Base-by-base conservation (phyloP, 1,140 invertebrate species). In the Leptopilina boulardi region DNA sequence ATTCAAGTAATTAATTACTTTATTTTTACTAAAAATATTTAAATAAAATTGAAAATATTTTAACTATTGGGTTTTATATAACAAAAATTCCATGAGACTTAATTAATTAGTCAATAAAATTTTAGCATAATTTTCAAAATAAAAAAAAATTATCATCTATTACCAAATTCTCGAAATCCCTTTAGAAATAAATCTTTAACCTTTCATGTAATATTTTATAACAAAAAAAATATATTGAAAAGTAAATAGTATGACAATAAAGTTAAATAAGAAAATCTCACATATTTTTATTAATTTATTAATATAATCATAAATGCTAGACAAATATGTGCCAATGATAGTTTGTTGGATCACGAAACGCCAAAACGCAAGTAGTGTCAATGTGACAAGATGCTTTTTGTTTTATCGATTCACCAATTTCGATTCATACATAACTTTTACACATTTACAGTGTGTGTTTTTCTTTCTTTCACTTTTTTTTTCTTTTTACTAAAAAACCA, bases 251-350 rank as follows among this genome's bases (percentile, higher is more conserved):
- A 8, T 54, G 18, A 21, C 18, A 9, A 21, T 13, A 13, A 13
- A 21, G 21, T 30, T 0, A 76, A 77, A 21, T 38, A 30, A 77
- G 21, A 44, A 44, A 23, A 30, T 10, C 6, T 71, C 72, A 15
- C 59, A 23, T 75, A 73, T 79, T 80, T 80, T 89, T 84, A 86
- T 86, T 87, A 85, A 79, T 89, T 87, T 87, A 87, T 89, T 88
- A 85, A 86, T 87, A 86, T 84, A 85, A 86, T 81, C 84, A 86
- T 88, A 87, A 89, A 89, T 87, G 82, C 86, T 89, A 88, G 87
- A 90, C 86, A 88, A 88, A 89, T 86, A 88, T 86, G 88, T 90
- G 89, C 86, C 86, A 88, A 87, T 82, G 84, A 89, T 82, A 85
- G 81, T 82, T 84, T 80, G 82, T 86, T 84, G 81, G 80, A 82